Percentiles rank a stretch among this genome's conserved stretches.
Conservation (phyloP, 2,113 vertebrate species). For the Thinocorus orbignyianus region DNA sequence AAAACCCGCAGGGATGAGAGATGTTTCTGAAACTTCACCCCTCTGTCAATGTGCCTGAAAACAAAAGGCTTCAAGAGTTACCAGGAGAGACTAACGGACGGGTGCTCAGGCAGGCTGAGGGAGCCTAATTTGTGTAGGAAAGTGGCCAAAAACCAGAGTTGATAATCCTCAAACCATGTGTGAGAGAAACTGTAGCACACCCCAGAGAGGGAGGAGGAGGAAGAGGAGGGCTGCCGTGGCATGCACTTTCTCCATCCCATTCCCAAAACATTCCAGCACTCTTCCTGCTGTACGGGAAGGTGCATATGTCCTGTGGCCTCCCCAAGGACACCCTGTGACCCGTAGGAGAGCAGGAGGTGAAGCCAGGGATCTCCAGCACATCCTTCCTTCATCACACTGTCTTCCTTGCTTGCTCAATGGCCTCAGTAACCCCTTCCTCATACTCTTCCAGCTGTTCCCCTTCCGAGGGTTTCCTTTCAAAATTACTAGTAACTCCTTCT, state of each 20-base stretch:
- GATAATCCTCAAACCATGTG: not conserved
- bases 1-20: not conserved
- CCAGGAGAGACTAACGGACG: not conserved
- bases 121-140: not conserved
- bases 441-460: not conserved
- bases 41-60: not conserved
- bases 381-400: not conserved
- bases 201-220: not conserved
- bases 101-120: not conserved
- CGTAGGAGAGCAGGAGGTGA: not conserved
- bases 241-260: not conserved
- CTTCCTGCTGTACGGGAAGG: not conserved
- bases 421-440: not conserved
- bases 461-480: not conserved
- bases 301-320: not conserved
- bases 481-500: not conserved
- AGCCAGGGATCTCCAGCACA: not conserved
- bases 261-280: not conserved
- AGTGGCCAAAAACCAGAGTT: not conserved
- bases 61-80: not conserved
- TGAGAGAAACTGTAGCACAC: not conserved
- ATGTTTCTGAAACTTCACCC: slow-evolving; percentile 16
- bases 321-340: not conserved
- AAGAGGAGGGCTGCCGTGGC: not conserved
- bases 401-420: not conserved